Conservation (phyloP, 2,797 vertebrate genomes). For the Allobates femoralis region DNA sequence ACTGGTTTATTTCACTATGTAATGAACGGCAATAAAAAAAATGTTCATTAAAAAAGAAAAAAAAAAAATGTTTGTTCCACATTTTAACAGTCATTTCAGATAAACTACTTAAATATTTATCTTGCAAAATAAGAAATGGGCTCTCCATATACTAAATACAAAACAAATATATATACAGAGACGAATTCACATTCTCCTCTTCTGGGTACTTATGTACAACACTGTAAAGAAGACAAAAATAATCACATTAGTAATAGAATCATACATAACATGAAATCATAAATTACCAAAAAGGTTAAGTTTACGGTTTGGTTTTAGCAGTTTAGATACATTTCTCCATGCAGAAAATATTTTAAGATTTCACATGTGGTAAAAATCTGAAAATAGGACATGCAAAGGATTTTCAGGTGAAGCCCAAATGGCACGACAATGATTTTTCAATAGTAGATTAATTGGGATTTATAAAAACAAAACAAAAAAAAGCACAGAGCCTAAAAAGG, state of each 20-base stretch:
- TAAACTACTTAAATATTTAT: constrained; percentile 29
- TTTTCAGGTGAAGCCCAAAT: no score
- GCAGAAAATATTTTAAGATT: background rate
- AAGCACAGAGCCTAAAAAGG: no score
- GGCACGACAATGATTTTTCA: no score
- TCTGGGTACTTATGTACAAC: constrained; percentile 99
- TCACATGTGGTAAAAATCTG: background rate
- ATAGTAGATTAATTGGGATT: no score
- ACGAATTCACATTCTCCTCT: constrained; percentile 91
- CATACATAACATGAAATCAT: background rate
- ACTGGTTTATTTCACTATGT: constrained; percentile 56
- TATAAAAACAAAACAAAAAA: no score
- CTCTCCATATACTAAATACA: constrained; percentile 64
- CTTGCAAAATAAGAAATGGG: constrained; percentile 66
- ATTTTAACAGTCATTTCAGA: constrained; percentile 52
- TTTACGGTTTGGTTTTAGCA: background rate
- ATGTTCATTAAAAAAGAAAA: no score
- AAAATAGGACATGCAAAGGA: background rate
- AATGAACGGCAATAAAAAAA: no score
- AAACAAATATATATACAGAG: constrained; percentile 43
- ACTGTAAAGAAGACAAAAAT: constrained; percentile 77
- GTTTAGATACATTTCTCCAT: no score
- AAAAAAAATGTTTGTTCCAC: constrained; percentile 16
- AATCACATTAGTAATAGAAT: background rate
- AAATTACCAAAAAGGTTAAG: background rate